Evolutionary conservation across 2,888 invertebrate genomes (phyloP), one percentile per base, ranked within the genome.

Genomic region (Chaitophorus viminalis): DNA sequence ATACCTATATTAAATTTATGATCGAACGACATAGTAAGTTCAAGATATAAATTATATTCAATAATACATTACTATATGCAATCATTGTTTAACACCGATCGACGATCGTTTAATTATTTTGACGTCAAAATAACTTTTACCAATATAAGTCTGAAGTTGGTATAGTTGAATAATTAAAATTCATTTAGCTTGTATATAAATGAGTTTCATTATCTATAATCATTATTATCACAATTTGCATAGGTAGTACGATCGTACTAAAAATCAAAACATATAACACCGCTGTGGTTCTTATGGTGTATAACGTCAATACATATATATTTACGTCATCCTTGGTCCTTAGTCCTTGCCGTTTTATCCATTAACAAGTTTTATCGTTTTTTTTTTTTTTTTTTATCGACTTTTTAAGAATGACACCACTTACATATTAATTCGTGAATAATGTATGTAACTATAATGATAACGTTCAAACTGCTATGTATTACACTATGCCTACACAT

Each of bases 11-110:
- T 70, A 29, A 75, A 46, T 21, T 60, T 60, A 60, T 78, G 33
- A 36, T 36, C 36, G 2, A 78, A 21, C 65, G 5, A 77, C 31
- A 33, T 78, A 60, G 33, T 78, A 78, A 60, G 25, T 78, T 31
- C 60, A 78, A 78, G 3, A 33, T 60, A 33, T 60, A 17, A 36
- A 78, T 33, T 31, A 25, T n/a, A 78, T 60, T 78, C n/a, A 78
- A 11, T 36, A 60, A 78, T 78, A 78, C 36, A 29, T 78, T 60
- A 60, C 31, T 77, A 60, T 60, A 33, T 1, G 11, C 21, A 11
- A 33, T 60, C 60, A 60, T 33, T 60, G 52, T 3, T 31, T 29
- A n/a, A n/a, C n/a, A n/a, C n/a, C n/a, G n/a, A 79, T 39, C 36
- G 65, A n/a, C n/a, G 21, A 36, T n/a, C 8, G n/a, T 36, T 5